Evolutionary conservation across 2,797 vertebrate genomes (phyloP).

Genomic region (Sandelia bainsii): DNA sequence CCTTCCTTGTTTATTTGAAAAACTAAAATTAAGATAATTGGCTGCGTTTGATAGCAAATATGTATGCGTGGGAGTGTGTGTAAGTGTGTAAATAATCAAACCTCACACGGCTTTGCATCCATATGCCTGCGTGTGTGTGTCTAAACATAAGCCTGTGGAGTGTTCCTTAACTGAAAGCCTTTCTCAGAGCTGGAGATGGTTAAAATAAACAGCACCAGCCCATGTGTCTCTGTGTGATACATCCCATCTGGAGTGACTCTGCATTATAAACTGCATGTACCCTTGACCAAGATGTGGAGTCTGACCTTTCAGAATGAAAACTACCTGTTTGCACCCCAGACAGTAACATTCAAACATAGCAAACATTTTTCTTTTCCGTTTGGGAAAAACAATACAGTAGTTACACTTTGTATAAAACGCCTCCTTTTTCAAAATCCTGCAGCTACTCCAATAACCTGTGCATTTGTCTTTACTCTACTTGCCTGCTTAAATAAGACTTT

Average conservation of each 20-base stretch:
- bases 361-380: constrained; percentile 1
- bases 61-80: background rate
- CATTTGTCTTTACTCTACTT: constrained; percentile 35
- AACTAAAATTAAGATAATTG: background rate
- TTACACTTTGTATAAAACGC: too few relatives aligned
- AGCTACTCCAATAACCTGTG: background rate
- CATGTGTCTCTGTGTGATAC: constrained; percentile 42
- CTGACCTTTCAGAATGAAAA: constrained; percentile 54
- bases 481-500: constrained; percentile 39
- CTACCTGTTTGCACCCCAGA: constrained; percentile 37
- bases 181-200: constrained; percentile 44
- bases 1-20: constrained; percentile 1
- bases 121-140: constrained; percentile 5
- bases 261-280: constrained; percentile 48
- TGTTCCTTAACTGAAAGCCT: constrained; percentile 38
- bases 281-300: constrained; percentile 35
- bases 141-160: constrained; percentile 7
- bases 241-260: constrained; percentile 67
- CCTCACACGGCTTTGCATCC: background rate
- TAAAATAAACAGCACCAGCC: constrained; percentile 54
- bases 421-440: background rate
- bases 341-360: constrained; percentile 15
- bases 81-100: constrained; percentile 9
- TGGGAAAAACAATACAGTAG: background rate
- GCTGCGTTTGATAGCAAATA: background rate